Conservation (phyloP, 2,888 invertebrate species). For the Diachrysia chrysitis region DNA sequence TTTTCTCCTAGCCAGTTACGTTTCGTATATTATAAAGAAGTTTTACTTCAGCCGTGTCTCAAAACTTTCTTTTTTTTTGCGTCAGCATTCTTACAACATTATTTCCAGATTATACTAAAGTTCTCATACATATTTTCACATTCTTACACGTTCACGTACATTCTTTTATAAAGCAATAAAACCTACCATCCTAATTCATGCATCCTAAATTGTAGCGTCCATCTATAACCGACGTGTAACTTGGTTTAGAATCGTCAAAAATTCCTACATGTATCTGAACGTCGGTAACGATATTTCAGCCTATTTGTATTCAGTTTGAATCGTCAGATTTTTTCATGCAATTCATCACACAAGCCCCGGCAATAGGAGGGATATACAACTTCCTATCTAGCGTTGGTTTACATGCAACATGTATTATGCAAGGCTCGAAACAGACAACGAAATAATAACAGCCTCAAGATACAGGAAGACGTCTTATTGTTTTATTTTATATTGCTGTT, state of each 20-base stretch:
- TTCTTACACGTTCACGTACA: too few species aligned
- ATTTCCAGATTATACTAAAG: too few species aligned
- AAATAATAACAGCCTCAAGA: background rate
- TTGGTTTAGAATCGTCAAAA: conserved; percentile 5
- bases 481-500: background rate
- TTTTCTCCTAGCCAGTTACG: too few species aligned
- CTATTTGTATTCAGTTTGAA: conserved; percentile 31
- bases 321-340: conserved; percentile 19
- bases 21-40: too few species aligned
- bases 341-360: conserved; percentile 4
- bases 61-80: too few species aligned
- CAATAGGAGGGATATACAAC: conserved; percentile 2
- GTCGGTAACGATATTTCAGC: conserved; percentile 25
- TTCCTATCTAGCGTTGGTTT: background rate
- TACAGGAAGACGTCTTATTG: background rate
- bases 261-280: conserved; percentile 2
- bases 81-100: too few species aligned
- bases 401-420: conserved; percentile 5
- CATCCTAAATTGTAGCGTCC: background rate
- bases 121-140: too few species aligned
- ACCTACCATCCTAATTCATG: background rate
- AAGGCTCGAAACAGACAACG: background rate
- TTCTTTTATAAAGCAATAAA: background rate
- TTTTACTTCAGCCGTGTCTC: too few species aligned
- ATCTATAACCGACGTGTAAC: background rate